A percentile compares a stretch with the other conserved stretches of the same genome.
phyloP scores from a whole-genome alignment of 1,140 invertebrate species.

The Helicoverpa zea region DNA sequence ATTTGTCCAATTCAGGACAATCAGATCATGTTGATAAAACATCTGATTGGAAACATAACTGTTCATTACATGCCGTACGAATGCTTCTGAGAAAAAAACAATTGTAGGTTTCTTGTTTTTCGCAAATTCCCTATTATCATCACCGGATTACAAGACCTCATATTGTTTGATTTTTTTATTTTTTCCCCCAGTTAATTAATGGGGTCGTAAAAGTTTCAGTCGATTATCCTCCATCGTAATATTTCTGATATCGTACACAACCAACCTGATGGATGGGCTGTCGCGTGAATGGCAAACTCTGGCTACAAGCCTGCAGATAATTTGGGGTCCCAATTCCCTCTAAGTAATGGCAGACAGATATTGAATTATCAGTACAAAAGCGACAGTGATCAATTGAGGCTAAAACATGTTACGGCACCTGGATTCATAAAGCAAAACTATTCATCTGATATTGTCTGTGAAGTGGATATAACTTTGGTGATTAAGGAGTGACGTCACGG shows the following conservation, averaged over 20 bases:
- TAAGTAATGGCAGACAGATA: not conserved
- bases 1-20: no score
- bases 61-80: no score
- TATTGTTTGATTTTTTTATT: no score
- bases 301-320: not conserved
- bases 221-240: not conserved
- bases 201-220: not conserved
- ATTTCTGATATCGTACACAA: not conserved
- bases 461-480: slow-evolving; percentile 13
- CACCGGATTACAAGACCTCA: no score
- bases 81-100: no score
- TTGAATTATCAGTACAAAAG: slow-evolving; percentile 11
- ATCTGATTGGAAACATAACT: no score
- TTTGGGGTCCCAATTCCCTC: not conserved
- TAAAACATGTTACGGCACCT: not conserved
- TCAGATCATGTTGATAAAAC: no score
- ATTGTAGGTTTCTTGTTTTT: no score
- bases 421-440: slow-evolving; percentile 18
- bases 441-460: slow-evolving; percentile 11
- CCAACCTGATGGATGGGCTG: not conserved
- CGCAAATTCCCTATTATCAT: no score
- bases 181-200: slow-evolving; percentile 1
- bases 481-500: slow-evolving; percentile 29
- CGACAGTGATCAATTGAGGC: slow-evolving; percentile 21
- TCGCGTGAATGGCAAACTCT: not conserved